Evolutionary conservation across 2,113 vertebrate species (phyloP), one percentile per base, ranked within the genome.

Genomic region (Ariopsis seemanni): DNA sequence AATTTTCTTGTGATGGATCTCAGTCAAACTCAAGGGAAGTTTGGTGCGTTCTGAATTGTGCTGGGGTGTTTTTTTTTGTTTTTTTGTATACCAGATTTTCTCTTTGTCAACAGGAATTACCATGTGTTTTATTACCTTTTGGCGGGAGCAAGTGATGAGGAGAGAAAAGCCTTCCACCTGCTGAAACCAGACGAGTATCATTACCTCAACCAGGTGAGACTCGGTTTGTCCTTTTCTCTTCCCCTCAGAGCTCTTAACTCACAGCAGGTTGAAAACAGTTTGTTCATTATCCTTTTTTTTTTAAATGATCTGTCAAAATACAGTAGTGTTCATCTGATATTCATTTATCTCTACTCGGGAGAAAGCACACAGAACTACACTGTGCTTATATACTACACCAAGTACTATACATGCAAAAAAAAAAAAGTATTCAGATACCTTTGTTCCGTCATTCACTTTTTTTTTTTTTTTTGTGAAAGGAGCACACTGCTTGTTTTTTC

Each of bases 81-180:
- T 9, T 34, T 11, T 42, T 2, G 34, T 42, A 2, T 2, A 42
- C 15, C 34, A 30, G 7, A 12, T 42, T 58, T 1, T 81, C 30
- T 78, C 30, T 57, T 5, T 69, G 30, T 42, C 92, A 85, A 90
- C 92, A 99, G 98, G 95, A 99, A 99, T 95, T 99, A 99, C 93
- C 98, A 99, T 88, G 98, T 99, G 57, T 99, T 99, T 93, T 99
- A 99, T 94, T 99, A 99, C 94, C 96, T 99, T 71, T 93, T 99
- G 95, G 97, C 97, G 58, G 98, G 98, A 94, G 96, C 97, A 42
- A 98, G 95, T 77, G 97, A 99, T 89, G 97, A 98, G 52, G 98
- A 99, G 92, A 96, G 96, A 92, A 95, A 95, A 90, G 92, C 96
- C 1, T 99, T 99, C 91, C 97, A 99, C 83, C 96, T 99, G 93